Evolutionary conservation across 2,113 vertebrate genomes (phyloP).

Genomic region (Martes martes): DNA sequence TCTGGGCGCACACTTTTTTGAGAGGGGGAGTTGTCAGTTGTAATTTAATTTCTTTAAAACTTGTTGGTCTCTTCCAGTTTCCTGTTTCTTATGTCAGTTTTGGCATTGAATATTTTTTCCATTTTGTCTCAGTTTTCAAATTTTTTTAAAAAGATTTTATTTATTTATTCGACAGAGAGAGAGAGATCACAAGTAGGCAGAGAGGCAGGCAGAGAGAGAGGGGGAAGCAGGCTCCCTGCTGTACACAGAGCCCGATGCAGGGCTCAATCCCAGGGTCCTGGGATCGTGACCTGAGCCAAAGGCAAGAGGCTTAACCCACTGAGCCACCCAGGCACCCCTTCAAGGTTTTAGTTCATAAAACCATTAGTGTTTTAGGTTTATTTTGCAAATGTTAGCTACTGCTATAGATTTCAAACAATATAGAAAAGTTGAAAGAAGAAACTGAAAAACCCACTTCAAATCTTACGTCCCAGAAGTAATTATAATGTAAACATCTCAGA

Average conservation of each 20-base stretch:
- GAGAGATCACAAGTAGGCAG: too few relatives aligned
- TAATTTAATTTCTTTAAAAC: not conserved
- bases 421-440: not conserved
- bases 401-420: not conserved
- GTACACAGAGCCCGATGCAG: too few relatives aligned
- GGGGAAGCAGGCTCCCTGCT: too few relatives aligned
- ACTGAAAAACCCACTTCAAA: not conserved
- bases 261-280: too few relatives aligned
- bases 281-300: too few relatives aligned
- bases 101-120: not conserved
- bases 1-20: not conserved
- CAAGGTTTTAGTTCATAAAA: not conserved
- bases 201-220: too few relatives aligned
- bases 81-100: not conserved
- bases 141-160: too few relatives aligned
- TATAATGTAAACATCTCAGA: not conserved
- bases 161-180: too few relatives aligned
- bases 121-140: not conserved
- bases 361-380: not conserved
- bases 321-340: too few relatives aligned
- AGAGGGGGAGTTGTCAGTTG: not conserved
- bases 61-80: not conserved
- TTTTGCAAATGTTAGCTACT: not conserved
- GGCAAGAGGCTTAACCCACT: too few relatives aligned
- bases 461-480: not conserved